These are phyloP conservation scores for Cottoperca gobio DNA, from an alignment of 2,797 vertebrate genomes.

Conservation along the genomic window DNA sequence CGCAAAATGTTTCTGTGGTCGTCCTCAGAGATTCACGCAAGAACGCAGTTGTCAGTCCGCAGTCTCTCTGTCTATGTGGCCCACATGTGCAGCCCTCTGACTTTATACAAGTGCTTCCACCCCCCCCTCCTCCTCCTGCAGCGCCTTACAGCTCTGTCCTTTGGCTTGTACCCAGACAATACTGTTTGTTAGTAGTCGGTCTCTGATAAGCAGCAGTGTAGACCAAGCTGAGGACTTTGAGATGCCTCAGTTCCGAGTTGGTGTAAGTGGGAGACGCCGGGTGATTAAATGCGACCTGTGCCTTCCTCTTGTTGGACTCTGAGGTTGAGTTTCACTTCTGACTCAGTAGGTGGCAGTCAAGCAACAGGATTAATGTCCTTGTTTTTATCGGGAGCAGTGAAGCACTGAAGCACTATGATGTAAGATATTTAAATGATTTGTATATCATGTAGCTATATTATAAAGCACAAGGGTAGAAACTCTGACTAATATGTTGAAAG, in stretches of 20 bases:
- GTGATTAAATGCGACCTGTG: constrained; percentile 35
- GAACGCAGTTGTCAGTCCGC: constrained; percentile 25
- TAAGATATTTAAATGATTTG: neutral
- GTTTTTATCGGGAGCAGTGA: neutral
- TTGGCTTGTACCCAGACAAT: constrained; percentile 87
- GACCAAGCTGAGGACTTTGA: constrained; percentile 87
- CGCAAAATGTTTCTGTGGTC: constrained; percentile 11
- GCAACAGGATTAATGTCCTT: neutral
- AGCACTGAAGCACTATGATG: neutral
- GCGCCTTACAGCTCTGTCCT: constrained; percentile 82
- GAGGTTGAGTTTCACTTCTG: constrained; percentile 43
- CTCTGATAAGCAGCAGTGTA: constrained; percentile 87
- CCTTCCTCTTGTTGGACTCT: constrained; percentile 40
- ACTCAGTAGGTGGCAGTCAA: constrained; percentile 76
- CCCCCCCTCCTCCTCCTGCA: constrained; percentile 56
- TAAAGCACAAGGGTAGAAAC: neutral
- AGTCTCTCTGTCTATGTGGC: constrained; percentile 64
- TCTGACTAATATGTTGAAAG: too few species aligned
- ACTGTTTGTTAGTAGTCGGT: constrained; percentile 89
- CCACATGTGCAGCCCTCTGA: constrained; percentile 60
- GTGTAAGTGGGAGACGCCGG: constrained; percentile 78
- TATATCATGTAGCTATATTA: neutral
- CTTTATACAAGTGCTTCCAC: constrained; percentile 86
- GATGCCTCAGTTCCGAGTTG: constrained; percentile 79
- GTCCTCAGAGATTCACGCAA: constrained; percentile 26